Percentiles rank a stretch among this genome's conserved stretches.
Evolutionary conservation across 2,888 invertebrate genomes (phyloP).

Genomic region (Saturnia pavonia): DNA sequence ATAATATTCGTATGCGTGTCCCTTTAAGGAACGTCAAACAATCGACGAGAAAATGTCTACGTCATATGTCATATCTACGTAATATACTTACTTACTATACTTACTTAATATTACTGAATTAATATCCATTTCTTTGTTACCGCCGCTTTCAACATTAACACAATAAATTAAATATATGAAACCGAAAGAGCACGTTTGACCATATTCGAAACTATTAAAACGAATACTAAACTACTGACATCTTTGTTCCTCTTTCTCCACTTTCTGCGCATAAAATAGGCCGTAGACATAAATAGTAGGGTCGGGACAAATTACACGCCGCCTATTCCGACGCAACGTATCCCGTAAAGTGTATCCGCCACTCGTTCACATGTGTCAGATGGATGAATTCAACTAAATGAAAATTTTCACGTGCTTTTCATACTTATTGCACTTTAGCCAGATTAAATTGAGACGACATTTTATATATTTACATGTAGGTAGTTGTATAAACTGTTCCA

Average conservation of each 20-base stretch:
- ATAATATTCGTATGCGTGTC: no score
- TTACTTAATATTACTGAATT: no score
- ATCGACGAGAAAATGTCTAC: background rate
- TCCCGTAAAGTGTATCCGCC: conserved; percentile 58
- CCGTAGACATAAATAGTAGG: conserved; percentile 71
- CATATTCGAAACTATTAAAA: background rate
- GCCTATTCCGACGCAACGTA: conserved; percentile 51
- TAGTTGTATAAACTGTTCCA: background rate
- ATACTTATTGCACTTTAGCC: conserved; percentile 66
- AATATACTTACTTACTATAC: no score
- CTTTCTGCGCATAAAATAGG: conserved; percentile 65
- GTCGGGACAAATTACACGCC: conserved; percentile 72
- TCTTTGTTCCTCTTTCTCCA: conserved; percentile 50
- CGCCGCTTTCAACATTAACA: background rate
- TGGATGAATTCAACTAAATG: conserved; percentile 59
- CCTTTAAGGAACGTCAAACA: no score
- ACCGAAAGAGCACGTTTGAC: background rate
- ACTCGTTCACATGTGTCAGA: conserved; percentile 51
- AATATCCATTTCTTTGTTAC: background rate
- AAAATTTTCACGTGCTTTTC: conserved; percentile 57
- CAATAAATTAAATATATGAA: background rate
- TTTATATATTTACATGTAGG: background rate
- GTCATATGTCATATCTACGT: no score
- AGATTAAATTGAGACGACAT: conserved; percentile 31
- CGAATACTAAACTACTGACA: background rate